Percentiles rank a stretch among this genome's conserved stretches.
phyloP scores from a whole-genome alignment of 2,888 invertebrate genomes.

The Criorhina ranunculi region DNA sequence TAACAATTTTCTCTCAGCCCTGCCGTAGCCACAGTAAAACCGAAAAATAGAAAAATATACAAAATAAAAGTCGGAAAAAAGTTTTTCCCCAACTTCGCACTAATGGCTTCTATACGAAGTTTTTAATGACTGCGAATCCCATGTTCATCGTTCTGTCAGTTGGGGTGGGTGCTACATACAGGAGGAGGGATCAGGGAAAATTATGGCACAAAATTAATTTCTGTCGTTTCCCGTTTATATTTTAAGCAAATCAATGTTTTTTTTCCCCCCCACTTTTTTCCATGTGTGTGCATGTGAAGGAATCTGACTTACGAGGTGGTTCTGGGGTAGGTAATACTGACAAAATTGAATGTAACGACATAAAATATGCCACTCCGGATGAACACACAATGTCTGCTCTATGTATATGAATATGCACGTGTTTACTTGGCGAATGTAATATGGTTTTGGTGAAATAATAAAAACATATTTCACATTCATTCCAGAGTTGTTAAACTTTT shows the following conservation, averaged over 20 bases:
- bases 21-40: slow-evolving; percentile 25
- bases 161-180: not conserved
- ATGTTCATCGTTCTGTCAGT: slow-evolving; percentile 24
- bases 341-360: slow-evolving; percentile 18
- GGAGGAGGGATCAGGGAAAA: not conserved
- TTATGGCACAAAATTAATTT: slow-evolving; percentile 57
- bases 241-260: slow-evolving; percentile 48
- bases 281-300: not conserved
- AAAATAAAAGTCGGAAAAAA: slow-evolving; percentile 51
- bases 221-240: slow-evolving; percentile 44
- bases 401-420: not conserved
- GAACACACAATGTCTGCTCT: not conserved
- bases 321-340: not conserved
- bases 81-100: slow-evolving; percentile 58
- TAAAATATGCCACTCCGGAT: slow-evolving; percentile 26
- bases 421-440: slow-evolving; percentile 32
- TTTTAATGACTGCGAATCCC: slow-evolving; percentile 66
- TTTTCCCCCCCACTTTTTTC: not conserved
- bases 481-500: slow-evolving; percentile 54
- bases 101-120: slow-evolving; percentile 62
- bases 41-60: not conserved
- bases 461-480: slow-evolving; percentile 67
- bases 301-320: not conserved
- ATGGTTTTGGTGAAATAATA: slow-evolving; percentile 57
- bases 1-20: slow-evolving; percentile 49